Conservation (phyloP, 2,888 invertebrate species). For the Stramonita haemastoma region DNA sequence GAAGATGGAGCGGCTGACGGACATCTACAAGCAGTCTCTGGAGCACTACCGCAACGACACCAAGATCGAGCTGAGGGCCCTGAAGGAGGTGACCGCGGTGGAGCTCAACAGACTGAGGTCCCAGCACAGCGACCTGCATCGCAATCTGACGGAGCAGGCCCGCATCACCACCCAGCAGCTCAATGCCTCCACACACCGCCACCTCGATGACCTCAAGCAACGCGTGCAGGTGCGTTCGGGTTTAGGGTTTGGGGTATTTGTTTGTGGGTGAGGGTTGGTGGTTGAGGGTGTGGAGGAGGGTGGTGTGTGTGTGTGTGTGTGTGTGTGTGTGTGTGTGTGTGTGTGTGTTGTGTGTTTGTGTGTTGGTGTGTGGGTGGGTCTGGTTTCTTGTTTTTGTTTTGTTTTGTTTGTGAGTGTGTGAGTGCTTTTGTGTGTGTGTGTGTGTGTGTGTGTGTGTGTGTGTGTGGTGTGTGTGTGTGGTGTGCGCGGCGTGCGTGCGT, state of each 20-base stretch:
- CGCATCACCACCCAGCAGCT: conserved; percentile 26
- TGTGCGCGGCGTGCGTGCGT: not conserved
- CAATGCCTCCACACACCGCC: conserved; percentile 41
- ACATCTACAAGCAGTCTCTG: conserved; percentile 54
- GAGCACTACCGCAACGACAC: conserved; percentile 59
- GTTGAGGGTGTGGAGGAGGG: no score
- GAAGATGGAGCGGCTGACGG: conserved; percentile 49
- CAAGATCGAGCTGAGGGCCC: conserved; percentile 46
- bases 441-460: not conserved
- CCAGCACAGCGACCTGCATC: conserved; percentile 42
- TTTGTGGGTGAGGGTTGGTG: no score
- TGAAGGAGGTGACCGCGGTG: conserved; percentile 42
- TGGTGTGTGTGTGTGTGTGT: no score
- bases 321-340: no score
- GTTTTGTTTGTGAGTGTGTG: not conserved
- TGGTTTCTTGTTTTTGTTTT: not conserved
- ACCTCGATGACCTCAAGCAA: conserved; percentile 34
- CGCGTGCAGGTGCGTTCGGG: conserved; percentile 30
- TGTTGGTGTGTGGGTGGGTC: not conserved
- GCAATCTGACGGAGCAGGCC: conserved; percentile 48
- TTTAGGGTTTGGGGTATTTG: no score
- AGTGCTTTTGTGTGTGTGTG: not conserved
- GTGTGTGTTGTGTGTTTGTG: not conserved
- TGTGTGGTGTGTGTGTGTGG: not conserved
- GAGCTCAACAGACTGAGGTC: conserved; percentile 39